Percentiles rank a stretch among this genome's conserved stretches.
phyloP scores from a whole-genome alignment of 2,797 vertebrate genomes.

The Acanthornis magna region DNA sequence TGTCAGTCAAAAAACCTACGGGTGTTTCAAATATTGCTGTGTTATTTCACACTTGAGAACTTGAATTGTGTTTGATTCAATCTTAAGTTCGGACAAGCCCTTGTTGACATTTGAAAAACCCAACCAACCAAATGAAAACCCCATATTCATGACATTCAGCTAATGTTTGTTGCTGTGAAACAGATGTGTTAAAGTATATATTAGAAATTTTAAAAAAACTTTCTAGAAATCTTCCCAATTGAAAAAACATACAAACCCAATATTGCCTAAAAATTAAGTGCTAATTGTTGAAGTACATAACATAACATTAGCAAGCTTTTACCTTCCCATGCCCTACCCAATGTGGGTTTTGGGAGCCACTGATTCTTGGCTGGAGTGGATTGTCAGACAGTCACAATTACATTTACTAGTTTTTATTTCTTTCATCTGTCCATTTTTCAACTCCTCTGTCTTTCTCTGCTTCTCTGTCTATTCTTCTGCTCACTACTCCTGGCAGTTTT shows the following conservation, averaged over 20 bases:
- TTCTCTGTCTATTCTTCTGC: background rate
- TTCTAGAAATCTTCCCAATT: background rate
- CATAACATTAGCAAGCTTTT: background rate
- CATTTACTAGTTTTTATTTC: background rate
- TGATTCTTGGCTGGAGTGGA: background rate
- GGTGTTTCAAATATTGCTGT: background rate
- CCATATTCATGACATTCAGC: slow-evolving; percentile 10
- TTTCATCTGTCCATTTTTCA: background rate
- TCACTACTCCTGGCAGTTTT: background rate
- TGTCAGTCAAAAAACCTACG: background rate
- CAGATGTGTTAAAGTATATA: slow-evolving; percentile 53
- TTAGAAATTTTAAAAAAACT: slow-evolving; percentile 29
- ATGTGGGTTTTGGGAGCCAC: background rate
- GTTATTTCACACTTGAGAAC: background rate
- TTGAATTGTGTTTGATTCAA: background rate
- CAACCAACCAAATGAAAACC: background rate
- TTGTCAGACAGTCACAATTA: background rate
- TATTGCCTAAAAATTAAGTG: background rate
- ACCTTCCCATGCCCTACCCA: background rate
- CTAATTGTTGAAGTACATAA: background rate
- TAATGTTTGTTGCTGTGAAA: slow-evolving; percentile 41
- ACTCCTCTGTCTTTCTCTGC: background rate
- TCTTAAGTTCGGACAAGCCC: background rate
- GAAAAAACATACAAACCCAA: background rate
- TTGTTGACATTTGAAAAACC: slow-evolving; percentile 38